Evolutionary conservation across 1,140 invertebrate genomes (phyloP).

Genomic region (Sipha flava): DNA sequence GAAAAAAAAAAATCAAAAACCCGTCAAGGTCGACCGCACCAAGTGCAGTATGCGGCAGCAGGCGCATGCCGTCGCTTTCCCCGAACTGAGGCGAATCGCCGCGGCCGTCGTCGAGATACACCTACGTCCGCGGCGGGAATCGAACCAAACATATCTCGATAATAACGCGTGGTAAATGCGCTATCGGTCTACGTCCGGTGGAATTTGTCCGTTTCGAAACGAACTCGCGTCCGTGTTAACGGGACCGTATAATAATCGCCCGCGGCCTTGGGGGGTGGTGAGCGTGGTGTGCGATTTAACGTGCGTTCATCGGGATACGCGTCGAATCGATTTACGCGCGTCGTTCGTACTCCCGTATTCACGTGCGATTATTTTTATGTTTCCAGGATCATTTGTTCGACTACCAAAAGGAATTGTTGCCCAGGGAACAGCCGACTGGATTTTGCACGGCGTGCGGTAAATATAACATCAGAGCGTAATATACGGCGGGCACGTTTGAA

Average conservation of each 20-base stretch:
- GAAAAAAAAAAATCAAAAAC: no score
- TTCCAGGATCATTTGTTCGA: slow-evolving; percentile 2
- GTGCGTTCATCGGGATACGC: not conserved
- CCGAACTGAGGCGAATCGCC: not conserved
- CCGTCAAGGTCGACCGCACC: no score
- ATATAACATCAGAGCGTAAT: not conserved
- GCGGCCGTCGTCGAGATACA: no score
- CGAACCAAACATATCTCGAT: no score
- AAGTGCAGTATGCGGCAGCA: no score
- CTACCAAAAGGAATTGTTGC: not conserved
- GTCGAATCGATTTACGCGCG: not conserved
- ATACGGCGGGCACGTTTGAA: no score
- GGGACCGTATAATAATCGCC: no score
- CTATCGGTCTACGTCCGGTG: not conserved
- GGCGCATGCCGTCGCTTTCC: not conserved
- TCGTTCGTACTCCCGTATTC: no score
- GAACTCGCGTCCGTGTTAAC: not conserved
- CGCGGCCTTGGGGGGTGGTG: not conserved
- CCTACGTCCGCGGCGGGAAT: no score
- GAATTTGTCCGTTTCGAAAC: not conserved
- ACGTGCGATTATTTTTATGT: not conserved
- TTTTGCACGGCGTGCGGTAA: slow-evolving; percentile 15
- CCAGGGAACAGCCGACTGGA: not conserved
- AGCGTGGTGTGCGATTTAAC: no score
- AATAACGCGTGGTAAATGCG: no score